Conservation (phyloP, 2,797 vertebrate species). For the Paguma larvata region DNA sequence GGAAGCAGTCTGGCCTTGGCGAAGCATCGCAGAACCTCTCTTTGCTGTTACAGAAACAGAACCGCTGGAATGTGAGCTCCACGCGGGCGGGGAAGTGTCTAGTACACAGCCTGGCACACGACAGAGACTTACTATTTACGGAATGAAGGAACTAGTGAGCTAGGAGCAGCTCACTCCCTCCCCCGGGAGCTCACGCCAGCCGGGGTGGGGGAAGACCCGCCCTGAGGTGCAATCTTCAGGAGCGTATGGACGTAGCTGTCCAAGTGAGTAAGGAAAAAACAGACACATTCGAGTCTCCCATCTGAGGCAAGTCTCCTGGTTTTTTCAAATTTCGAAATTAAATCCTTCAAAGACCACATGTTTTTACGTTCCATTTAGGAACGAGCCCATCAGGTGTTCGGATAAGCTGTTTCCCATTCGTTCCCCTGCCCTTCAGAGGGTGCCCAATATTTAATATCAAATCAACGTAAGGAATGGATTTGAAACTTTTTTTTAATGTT, state of each 20-base stretch:
- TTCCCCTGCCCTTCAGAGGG: background rate
- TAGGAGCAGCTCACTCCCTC: fast-evolving
- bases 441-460: background rate
- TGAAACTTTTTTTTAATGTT: background rate
- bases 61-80: fast-evolving
- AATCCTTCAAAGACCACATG: background rate
- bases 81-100: too few species aligned
- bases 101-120: too few species aligned
- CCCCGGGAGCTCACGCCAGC: fast-evolving
- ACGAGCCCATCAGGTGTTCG: background rate
- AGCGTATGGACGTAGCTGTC: fast-evolving
- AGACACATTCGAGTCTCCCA: fast-evolving
- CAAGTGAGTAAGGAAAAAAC: background rate
- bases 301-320: background rate
- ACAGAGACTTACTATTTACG: fast-evolving
- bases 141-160: background rate
- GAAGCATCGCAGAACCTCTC: fast-evolving
- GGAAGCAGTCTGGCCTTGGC: background rate
- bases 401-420: background rate
- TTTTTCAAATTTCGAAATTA: too few species aligned
- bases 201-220: fast-evolving
- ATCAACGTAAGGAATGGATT: slow-evolving; percentile 2
- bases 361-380: background rate
- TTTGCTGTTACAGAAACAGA: background rate
- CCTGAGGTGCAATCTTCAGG: background rate